Base-by-base conservation (phyloP, 2,797 vertebrate genomes). In the Neostethus bicornis region DNA sequence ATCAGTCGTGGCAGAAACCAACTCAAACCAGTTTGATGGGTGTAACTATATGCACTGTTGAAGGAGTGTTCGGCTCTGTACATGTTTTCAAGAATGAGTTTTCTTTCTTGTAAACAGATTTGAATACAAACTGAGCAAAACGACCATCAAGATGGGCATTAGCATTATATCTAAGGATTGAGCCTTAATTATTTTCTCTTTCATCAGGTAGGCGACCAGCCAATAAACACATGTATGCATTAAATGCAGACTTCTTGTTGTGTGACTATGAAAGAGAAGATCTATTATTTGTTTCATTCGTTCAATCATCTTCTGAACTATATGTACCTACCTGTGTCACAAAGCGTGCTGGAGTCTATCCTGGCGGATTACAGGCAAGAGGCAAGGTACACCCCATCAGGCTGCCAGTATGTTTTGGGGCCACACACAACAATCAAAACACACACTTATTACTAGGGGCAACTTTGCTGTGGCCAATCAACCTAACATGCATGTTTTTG, bases 181-280 rank as follows among this genome's bases (percentile, higher is more conserved):
- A 78, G 73, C 77, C 75, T 77, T 81, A 74, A 69, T 54, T 37
- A 41, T 39, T 66, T 58, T 26, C 44, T 56, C 59, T 50, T 14
- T 9, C 49, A 25, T 50, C 77, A 67, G 63, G 50, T 55, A 2
- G 39, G 35, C 54, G 25, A 1, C 7, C 3, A 55, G 61, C 67
- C 64, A 42, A 12, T 37, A 19, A 48, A 5, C 9, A 58, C 45
- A 4, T 6, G 16, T 28, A 1, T 62, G 58, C 54, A 16, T 44
- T 44, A 13, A 26, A 32, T 12, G 29, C 31, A 32, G 47, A 35
- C 9, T 32, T 7, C 9, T 56, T 41, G 11, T 23, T 26, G 4
- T 34, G 20, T 23, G 4, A 38, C 8, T 47, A 37, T 43, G n/a
- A 28, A 12, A n/a, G 21, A 29, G 46, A 23, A 4, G 3, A 62